Evolutionary conservation across 2,888 invertebrate genomes (phyloP).

Genomic region (Atrina japonica): DNA sequence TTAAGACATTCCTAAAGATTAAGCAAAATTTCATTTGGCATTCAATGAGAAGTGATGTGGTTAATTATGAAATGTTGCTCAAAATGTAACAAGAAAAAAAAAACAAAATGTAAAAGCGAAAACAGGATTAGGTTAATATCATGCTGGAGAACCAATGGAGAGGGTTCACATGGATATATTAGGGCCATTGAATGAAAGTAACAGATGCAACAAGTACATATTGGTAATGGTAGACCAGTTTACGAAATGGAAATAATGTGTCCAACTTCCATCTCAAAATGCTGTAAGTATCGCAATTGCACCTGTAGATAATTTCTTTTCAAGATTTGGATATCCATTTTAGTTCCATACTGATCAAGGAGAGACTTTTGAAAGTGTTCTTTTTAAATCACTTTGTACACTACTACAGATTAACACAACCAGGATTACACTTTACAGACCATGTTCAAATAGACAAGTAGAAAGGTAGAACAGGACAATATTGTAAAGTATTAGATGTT

Average conservation of each 20-base stretch:
- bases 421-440: conserved; percentile 41
- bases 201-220: conserved; percentile 3
- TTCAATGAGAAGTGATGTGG: no score
- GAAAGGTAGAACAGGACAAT: conserved; percentile 31
- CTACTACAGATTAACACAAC: conserved; percentile 33
- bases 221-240: conserved; percentile 45
- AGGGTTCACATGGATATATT: conserved; percentile 43
- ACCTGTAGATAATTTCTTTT: conserved; percentile 39
- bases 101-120: no score
- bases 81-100: no score
- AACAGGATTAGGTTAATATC: no score
- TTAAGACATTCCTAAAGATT: no score
- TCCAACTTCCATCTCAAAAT: conserved; percentile 35
- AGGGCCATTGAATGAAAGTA: conserved; percentile 28
- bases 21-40: no score
- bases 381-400: conserved; percentile 42
- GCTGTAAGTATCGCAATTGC: conserved; percentile 36
- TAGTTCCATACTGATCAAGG: conserved; percentile 42
- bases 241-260: conserved; percentile 47
- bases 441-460: conserved; percentile 42
- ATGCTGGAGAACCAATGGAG: conserved; percentile 24
- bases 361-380: conserved; percentile 32
- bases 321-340: conserved; percentile 39
- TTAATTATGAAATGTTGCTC: no score
- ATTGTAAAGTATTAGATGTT: conserved; percentile 38